Evolutionary conservation across 2,888 invertebrate species (phyloP), one percentile per base, ranked within the genome.

Genomic region (Spilarctia lutea): DNA sequence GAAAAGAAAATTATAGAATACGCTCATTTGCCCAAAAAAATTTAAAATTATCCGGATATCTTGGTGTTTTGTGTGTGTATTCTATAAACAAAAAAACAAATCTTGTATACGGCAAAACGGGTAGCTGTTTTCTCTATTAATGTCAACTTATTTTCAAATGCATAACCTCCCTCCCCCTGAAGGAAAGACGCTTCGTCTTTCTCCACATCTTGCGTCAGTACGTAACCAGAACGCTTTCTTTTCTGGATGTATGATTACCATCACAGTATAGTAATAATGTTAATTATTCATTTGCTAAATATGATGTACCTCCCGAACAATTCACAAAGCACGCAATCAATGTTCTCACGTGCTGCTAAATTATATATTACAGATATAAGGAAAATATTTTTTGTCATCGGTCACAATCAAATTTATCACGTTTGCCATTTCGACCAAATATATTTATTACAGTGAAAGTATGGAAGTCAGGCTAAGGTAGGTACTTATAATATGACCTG

Each of bases 381-480:
- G 30, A 48, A 65, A 35, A 11, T 1, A 60, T 4, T 27, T 74
- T 73, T 75, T 77, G 77, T 77, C n/a, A 77, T 24, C 42, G 27
- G 71, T 71, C 65, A 76, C 76, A 75, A 74, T 56, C 75, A 80
- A 35, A 60, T 27, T 75, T 80, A 77, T 81, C 83, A 81, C 83
- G 83, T 77, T 67, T 69, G 39, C 66, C 35, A 24, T 2, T 33
- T 65, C n/a, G 35, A 65, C 75, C 75, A 71, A 81, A 75, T 77
- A 68, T n/a, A n/a, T n/a, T 66, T 35, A 65, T 7, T 7, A 35
- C 27, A 56, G 80, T 65, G 82, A 83, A 83, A 83, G 45, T 16
- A 80, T 65, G 83, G 83, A 83, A 83, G 45, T 45, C 78, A 83
- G 75, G 75, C 13, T 68, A 75, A 68, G 39, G 24, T 39, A 68